Percentiles rank a stretch among this genome's conserved stretches.
phyloP scores from a whole-genome alignment of 2,797 vertebrate species.

The Cynopterus sphinx region DNA sequence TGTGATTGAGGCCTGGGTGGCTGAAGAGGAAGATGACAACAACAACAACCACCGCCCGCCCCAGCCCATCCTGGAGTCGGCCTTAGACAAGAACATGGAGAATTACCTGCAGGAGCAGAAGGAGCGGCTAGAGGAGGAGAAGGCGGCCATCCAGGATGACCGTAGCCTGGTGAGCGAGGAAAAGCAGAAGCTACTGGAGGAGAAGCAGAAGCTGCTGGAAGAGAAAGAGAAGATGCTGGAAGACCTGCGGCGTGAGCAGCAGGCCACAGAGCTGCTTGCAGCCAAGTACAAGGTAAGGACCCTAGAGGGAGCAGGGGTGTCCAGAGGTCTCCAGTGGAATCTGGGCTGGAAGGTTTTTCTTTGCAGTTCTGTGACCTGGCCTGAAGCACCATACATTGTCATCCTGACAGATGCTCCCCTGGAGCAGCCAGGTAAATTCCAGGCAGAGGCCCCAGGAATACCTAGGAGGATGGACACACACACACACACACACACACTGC shows the following conservation, averaged over 20 bases:
- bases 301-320: not conserved
- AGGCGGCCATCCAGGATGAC: conserved; percentile 91
- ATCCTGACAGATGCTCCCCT: not conserved
- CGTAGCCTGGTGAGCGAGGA: conserved; percentile 89
- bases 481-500: not conserved
- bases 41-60: conserved; percentile 69
- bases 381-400: not conserved
- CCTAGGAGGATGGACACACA: not conserved
- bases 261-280: conserved; percentile 93
- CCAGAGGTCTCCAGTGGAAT: not conserved
- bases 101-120: conserved; percentile 89
- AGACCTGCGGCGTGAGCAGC: conserved; percentile 93
- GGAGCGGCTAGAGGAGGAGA: conserved; percentile 92
- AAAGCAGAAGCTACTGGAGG: conserved; percentile 90
- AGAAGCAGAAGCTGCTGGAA: conserved; percentile 93
- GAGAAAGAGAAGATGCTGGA: conserved; percentile 94
- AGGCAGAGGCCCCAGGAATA: not conserved
- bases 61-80: conserved; percentile 80
- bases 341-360: not conserved
- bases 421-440: not conserved
- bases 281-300: conserved; percentile 95
- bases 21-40: conserved; percentile 86
- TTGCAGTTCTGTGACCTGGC: not conserved
- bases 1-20: conserved; percentile 77
- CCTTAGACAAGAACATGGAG: conserved; percentile 90